Evolutionary conservation across 2,888 invertebrate species (phyloP).

Genomic region (Spicauda simplicius): DNA sequence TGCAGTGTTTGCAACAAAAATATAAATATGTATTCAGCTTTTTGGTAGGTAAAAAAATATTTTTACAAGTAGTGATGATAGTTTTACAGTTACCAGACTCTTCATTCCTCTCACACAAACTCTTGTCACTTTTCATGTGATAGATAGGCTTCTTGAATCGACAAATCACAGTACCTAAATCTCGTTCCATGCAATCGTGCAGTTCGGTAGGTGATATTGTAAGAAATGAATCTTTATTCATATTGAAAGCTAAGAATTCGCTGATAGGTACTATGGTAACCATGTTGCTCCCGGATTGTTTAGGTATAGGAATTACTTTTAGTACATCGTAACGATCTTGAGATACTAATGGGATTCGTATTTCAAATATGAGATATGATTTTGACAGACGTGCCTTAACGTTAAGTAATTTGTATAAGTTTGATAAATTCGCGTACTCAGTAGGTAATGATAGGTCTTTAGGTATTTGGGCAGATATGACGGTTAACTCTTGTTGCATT

Average conservation of each 20-base stretch:
- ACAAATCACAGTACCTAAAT: slow-evolving; percentile 16
- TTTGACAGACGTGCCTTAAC: neutral
- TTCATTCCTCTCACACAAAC: neutral
- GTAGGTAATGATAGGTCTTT: slow-evolving; percentile 12
- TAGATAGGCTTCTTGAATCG: slow-evolving; percentile 19
- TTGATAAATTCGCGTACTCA: neutral
- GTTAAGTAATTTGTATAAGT: neutral
- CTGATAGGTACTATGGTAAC: too few species aligned
- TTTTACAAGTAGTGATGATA: too few species aligned
- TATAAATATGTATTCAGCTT: too few species aligned
- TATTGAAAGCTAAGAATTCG: neutral
- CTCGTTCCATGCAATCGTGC: neutral
- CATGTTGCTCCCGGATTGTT: too few species aligned
- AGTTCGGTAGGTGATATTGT: neutral
- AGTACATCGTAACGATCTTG: too few species aligned
- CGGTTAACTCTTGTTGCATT: slow-evolving; percentile 9
- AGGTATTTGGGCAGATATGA: slow-evolving; percentile 8
- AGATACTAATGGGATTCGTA: too few species aligned
- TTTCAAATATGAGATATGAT: slow-evolving; percentile 35
- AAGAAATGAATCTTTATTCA: slow-evolving; percentile 10
- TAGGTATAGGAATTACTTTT: too few species aligned
- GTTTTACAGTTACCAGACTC: neutral
- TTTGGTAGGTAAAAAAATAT: too few species aligned
- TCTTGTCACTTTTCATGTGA: neutral
- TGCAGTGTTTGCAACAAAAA: too few species aligned